Evolutionary conservation across 2,113 vertebrate species (phyloP).

Genomic region (Erythrocercus mccallii): DNA sequence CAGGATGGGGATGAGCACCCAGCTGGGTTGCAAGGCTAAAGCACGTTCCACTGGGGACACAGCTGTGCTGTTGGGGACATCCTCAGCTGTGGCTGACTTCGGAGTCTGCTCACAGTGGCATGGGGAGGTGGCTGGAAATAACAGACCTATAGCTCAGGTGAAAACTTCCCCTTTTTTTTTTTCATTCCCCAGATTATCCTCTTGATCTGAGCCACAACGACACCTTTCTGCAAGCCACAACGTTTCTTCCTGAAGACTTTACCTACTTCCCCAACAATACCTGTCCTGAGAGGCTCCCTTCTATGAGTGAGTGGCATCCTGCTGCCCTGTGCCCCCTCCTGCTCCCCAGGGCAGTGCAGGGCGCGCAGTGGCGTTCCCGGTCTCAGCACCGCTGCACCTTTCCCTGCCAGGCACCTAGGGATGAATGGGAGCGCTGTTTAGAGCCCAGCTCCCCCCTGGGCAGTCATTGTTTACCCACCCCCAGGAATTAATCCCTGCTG

Average conservation of each 20-base stretch:
- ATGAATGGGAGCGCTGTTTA: not conserved
- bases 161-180: not conserved
- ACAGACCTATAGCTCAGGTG: not conserved
- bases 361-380: not conserved
- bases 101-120: not conserved
- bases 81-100: not conserved
- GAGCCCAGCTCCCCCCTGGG: not conserved
- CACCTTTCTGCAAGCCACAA: slow-evolving; percentile 84
- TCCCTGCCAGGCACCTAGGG: not conserved
- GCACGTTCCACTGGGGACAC: not conserved
- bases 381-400: not conserved
- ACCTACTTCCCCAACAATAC: slow-evolving; percentile 87
- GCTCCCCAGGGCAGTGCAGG: not conserved
- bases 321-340: not conserved
- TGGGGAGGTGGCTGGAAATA: not conserved
- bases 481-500: not conserved
- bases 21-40: not conserved
- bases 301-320: slow-evolving; percentile 88
- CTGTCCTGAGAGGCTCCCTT: slow-evolving; percentile 90
- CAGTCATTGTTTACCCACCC: slow-evolving; percentile 14
- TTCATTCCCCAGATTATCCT: slow-evolving; percentile 81
- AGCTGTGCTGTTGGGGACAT: not conserved
- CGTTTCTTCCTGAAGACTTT: slow-evolving; percentile 91
- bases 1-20: not conserved
- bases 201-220: slow-evolving; percentile 92